Conservation (phyloP, 2,888 invertebrate genomes). For the Aphrophora alni region DNA sequence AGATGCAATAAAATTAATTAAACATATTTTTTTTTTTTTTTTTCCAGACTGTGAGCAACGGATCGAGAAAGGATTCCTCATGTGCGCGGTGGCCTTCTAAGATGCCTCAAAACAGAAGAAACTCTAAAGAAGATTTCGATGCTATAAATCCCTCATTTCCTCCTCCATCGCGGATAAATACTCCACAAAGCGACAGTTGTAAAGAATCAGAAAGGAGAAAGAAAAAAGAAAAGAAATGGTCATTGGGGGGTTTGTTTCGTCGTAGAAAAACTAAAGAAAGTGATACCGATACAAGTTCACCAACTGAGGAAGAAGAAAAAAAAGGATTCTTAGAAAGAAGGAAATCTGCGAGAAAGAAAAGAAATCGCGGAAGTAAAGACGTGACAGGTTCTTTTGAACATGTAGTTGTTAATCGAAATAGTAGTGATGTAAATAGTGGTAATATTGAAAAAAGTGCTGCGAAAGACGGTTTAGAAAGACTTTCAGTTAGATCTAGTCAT, state of each 20-base stretch:
- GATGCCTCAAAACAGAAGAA: conserved; percentile 28
- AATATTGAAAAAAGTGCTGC: not conserved
- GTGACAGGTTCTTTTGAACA: conserved; percentile 47
- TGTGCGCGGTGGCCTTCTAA: conserved; percentile 23
- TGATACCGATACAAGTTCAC: conserved; percentile 64
- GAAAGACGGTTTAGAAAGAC: conserved; percentile 11
- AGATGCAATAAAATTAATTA: no score
- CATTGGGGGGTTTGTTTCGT: conserved; percentile 78
- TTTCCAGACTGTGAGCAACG: conserved; percentile 59
- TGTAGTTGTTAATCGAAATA: conserved; percentile 27
- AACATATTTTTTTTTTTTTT: conserved; percentile 47
- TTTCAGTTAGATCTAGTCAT: conserved; percentile 15
- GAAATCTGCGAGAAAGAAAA: conserved; percentile 44
- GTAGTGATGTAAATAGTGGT: not conserved
- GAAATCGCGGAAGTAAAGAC: conserved; percentile 49
- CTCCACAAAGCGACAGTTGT: conserved; percentile 46
- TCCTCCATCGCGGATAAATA: conserved; percentile 28
- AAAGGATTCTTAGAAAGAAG: conserved; percentile 56
- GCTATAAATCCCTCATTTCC: conserved; percentile 32
- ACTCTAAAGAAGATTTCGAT: conserved; percentile 20
- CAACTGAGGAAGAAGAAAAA: conserved; percentile 59
- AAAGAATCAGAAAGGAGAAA: conserved; percentile 52
- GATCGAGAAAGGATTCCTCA: conserved; percentile 28
- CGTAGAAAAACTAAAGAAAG: conserved; percentile 72
- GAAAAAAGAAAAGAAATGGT: conserved; percentile 78